Percentiles rank a stretch among this genome's conserved stretches.
These are phyloP conservation scores for Chouioia cunea DNA, from an alignment of 2,888 invertebrate species.

Conservation along the genomic window DNA sequence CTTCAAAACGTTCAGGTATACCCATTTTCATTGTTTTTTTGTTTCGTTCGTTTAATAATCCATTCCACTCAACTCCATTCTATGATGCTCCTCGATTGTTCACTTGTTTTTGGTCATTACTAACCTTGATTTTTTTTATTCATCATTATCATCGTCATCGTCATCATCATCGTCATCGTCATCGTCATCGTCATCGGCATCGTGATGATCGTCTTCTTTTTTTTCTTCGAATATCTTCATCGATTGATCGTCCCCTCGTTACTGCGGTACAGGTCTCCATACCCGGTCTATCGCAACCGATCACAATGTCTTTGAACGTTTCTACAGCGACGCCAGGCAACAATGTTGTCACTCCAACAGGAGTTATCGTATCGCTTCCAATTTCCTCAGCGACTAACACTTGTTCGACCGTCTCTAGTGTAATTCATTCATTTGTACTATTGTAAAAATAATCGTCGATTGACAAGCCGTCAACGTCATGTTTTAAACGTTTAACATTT, in stretches of 20 bases:
- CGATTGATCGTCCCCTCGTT: no score
- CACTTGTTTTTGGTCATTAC: no score
- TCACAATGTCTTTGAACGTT: conserved; percentile 82
- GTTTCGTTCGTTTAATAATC: no score
- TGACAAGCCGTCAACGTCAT: background rate
- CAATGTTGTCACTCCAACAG: conserved; percentile 69
- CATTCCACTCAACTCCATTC: no score
- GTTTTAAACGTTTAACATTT: background rate
- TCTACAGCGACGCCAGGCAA: conserved; percentile 73
- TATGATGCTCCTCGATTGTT: no score
- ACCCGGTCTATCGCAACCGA: conserved; percentile 87
- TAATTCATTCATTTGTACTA: conserved; percentile 54
- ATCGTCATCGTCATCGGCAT: no score
- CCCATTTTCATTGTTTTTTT: no score
- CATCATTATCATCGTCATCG: no score
- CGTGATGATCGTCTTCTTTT: no score
- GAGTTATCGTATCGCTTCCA: conserved; percentile 79
- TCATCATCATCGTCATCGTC: no score
- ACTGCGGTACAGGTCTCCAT: conserved; percentile 76
- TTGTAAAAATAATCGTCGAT: conserved; percentile 7
- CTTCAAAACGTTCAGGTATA: conserved; percentile 81
- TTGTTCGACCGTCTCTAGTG: conserved; percentile 66
- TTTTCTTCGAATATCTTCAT: background rate
- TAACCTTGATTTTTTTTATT: no score
- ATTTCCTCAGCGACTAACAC: conserved; percentile 69